Base-by-base conservation (phyloP, 2,797 vertebrate species). In the Sebastes itinus region DNA sequence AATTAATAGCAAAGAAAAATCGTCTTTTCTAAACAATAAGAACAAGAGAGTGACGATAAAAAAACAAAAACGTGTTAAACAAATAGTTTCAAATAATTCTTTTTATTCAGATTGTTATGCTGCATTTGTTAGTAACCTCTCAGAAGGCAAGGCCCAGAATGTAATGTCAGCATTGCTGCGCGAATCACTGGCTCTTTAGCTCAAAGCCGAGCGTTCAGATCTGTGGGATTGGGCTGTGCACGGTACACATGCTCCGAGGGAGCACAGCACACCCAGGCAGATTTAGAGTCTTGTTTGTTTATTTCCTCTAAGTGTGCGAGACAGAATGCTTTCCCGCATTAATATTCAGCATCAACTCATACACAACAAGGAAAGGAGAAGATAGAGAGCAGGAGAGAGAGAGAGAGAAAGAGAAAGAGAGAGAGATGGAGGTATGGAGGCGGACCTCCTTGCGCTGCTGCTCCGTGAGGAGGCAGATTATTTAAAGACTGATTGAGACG, bases 401-500 rank as follows among this genome's bases (percentile, higher is more conserved):
- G 20, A 72, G 1, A 33, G 72, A 70, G 35, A 73, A 18, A 67
- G 22, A 84, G 77, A 80, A 77, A 81, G 82, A 86, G 81, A 81
- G 90, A 88, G 65, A 77, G 73, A 82, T 83, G 84, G 86, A 88
- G 89, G 82, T 83, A 91, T 82, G 82, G 93, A 92, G 94, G 90
- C 87, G 84, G 93, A 93, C 93, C 91, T 92, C 78, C 85, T 87
- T 81, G 87, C 59, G 74, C 84, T 89, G 87, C 78, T 87, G 74
- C 91, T 92, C 86, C 77, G 77, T 82, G 89, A 90, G 89, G 89
- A 94, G 93, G 93, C 90, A 95, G 94, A 96, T 96, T 96, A 96
- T 95, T 95, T 95, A 95, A 95, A 96, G 95, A 95, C 94, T 95
- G 95, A 96, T 95, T 96, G 95, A 96, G 96, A 96, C 66, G 94